Conservation (phyloP, 2,888 invertebrate species). For the Drosophila buzzatii region DNA sequence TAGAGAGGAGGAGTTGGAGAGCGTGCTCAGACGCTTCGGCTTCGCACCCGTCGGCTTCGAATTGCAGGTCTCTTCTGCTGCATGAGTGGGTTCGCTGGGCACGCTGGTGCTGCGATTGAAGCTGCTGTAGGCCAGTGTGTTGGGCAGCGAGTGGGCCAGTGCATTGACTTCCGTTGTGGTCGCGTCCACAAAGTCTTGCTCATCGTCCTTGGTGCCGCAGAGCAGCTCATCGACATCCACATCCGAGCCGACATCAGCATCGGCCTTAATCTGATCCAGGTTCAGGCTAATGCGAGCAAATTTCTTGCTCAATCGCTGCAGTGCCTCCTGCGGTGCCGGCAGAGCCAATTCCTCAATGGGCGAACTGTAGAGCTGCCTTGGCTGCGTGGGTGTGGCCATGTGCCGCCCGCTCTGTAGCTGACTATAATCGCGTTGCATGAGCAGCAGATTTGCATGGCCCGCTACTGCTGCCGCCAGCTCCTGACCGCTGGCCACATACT, state of each 20-base stretch:
- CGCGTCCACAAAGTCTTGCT: slow-evolving; percentile 27
- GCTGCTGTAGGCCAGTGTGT: slow-evolving; percentile 62
- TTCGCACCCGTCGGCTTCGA: slow-evolving; percentile 81
- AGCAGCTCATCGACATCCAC: slow-evolving; percentile 56
- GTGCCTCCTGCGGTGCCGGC: slow-evolving; percentile 66
- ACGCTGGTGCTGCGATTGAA: slow-evolving; percentile 70
- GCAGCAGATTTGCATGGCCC: slow-evolving; percentile 63
- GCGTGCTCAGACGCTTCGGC: slow-evolving; percentile 81
- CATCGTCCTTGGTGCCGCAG: slow-evolving; percentile 39
- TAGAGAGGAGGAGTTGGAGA: slow-evolving; percentile 76
- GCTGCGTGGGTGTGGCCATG: slow-evolving; percentile 60
- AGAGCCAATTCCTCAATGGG: slow-evolving; percentile 77
- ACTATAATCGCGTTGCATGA: slow-evolving; percentile 77
- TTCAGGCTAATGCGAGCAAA: slow-evolving; percentile 83
- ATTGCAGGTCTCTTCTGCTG: slow-evolving; percentile 45
- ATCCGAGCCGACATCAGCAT: slow-evolving; percentile 50
- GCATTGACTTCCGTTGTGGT: slow-evolving; percentile 32
- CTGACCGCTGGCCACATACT: slow-evolving; percentile 68
- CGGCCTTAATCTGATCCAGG: slow-evolving; percentile 81
- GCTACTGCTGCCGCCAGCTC: slow-evolving; percentile 25
- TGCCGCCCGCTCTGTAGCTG: slow-evolving; percentile 69
- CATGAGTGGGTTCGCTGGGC: slow-evolving; percentile 45
- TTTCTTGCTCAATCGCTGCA: slow-evolving; percentile 77
- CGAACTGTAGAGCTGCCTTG: slow-evolving; percentile 79
- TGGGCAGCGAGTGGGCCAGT: slow-evolving; percentile 77